Percentiles rank a stretch among this genome's conserved stretches.
Evolutionary conservation across 2,888 invertebrate genomes (phyloP).

Genomic region (Syrista parreyssii): DNA sequence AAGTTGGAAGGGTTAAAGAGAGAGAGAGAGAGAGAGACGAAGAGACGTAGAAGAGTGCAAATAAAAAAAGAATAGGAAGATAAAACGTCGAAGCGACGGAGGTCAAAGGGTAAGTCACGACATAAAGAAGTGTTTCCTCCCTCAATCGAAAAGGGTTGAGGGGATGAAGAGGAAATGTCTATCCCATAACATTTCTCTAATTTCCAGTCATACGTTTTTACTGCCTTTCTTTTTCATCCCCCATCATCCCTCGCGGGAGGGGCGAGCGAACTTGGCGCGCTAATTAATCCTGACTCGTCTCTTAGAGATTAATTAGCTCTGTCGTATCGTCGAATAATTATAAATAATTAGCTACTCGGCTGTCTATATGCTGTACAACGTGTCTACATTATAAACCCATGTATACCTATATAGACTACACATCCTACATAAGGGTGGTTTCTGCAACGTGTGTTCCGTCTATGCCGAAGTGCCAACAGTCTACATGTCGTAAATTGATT

Average conservation of each 20-base stretch:
- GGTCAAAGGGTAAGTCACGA: background rate
- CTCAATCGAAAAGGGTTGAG: background rate
- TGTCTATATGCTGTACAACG: background rate
- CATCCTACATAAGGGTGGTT: background rate
- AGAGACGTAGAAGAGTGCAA: background rate
- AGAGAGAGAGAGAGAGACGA: background rate
- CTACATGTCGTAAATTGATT: background rate
- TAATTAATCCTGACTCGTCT: background rate
- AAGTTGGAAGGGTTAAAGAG: background rate
- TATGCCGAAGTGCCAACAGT: background rate
- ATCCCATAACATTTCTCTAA: background rate
- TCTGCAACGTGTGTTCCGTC: background rate
- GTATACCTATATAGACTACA: background rate
- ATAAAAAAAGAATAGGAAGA: background rate
- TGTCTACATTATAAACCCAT: background rate
- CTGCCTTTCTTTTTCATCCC: background rate
- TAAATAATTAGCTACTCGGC: background rate
- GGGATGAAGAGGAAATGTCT: background rate
- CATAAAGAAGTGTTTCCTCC: background rate
- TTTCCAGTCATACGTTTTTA: background rate
- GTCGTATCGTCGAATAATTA: background rate
- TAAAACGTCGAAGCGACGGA: background rate
- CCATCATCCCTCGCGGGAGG: no score
- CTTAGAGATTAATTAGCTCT: no score
- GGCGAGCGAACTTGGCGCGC: background rate